phyloP scores from a whole-genome alignment of 2,797 vertebrate genomes.

The Florisuga fusca region DNA sequence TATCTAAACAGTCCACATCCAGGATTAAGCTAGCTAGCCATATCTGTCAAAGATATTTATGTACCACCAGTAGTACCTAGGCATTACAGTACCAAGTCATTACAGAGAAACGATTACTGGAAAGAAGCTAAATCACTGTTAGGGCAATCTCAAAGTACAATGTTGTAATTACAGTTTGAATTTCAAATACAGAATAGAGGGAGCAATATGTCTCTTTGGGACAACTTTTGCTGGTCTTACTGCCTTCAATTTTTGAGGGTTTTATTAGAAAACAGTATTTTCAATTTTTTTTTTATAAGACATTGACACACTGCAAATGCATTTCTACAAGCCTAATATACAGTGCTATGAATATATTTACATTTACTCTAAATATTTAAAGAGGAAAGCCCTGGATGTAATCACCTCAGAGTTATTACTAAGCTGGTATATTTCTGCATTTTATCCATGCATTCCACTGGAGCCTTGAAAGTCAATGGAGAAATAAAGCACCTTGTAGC shows the following conservation, averaged over 20 bases:
- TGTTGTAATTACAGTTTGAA: conserved; percentile 46
- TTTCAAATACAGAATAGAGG: conserved; percentile 34
- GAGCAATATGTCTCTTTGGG: background rate
- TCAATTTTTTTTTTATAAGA: conserved; percentile 31
- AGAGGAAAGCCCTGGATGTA: conserved; percentile 9
- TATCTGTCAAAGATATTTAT: background rate
- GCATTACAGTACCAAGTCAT: background rate
- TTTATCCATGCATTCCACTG: background rate
- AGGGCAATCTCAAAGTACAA: background rate
- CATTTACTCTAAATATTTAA: conserved; percentile 51
- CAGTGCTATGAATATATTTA: conserved; percentile 55
- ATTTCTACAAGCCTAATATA: conserved; percentile 7
- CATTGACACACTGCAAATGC: conserved; percentile 27
- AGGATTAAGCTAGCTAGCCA: conserved; percentile 1
- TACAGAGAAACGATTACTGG: background rate
- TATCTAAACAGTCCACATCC: background rate
- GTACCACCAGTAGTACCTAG: background rate
- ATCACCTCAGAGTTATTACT: background rate
- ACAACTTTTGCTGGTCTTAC: background rate
- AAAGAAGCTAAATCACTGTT: conserved; percentile 36
- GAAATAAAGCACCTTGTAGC: background rate
- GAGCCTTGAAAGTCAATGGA: background rate
- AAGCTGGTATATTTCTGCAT: background rate
- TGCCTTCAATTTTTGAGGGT: conserved; percentile 20
- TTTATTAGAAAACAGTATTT: conserved; percentile 51